Percentiles rank a stretch among this genome's conserved stretches.
Conservation (phyloP, 2,797 vertebrate genomes). For the Acestrorhynchus altus region DNA sequence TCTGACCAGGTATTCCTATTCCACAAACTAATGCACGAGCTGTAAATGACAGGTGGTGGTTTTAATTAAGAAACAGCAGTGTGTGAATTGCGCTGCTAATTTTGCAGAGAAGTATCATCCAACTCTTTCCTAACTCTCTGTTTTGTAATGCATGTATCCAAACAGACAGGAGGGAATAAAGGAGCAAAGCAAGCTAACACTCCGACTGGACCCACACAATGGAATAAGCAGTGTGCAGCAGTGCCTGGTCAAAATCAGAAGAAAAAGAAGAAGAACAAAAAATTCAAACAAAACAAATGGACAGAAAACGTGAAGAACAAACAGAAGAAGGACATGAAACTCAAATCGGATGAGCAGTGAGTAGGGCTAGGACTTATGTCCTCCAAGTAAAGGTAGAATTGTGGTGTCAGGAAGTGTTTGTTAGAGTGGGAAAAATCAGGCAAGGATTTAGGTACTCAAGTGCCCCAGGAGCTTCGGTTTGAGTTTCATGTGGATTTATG, state of each 20-base stretch:
- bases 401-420: background rate
- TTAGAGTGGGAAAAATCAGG: background rate
- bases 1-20: background rate
- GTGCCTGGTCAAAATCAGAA: conserved; percentile 8
- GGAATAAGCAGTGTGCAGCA: background rate
- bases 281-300: background rate
- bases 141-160: background rate
- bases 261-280: conserved; percentile 42
- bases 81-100: background rate
- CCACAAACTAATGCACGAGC: too few relatives aligned
- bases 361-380: background rate
- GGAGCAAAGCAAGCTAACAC: background rate
- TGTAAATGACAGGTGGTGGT: background rate
- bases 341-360: background rate
- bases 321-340: background rate
- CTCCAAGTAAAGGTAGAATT: background rate
- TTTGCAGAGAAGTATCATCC: background rate
- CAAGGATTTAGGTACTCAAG: background rate
- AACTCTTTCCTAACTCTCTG: background rate
- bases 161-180: conserved; percentile 20
- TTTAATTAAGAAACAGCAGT: background rate
- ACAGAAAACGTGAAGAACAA: background rate
- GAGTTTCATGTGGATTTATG: too few relatives aligned
- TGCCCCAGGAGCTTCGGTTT: background rate
- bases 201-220: background rate